Conservation (phyloP, 2,113 vertebrate genomes). For the Capreolus pygargus region DNA sequence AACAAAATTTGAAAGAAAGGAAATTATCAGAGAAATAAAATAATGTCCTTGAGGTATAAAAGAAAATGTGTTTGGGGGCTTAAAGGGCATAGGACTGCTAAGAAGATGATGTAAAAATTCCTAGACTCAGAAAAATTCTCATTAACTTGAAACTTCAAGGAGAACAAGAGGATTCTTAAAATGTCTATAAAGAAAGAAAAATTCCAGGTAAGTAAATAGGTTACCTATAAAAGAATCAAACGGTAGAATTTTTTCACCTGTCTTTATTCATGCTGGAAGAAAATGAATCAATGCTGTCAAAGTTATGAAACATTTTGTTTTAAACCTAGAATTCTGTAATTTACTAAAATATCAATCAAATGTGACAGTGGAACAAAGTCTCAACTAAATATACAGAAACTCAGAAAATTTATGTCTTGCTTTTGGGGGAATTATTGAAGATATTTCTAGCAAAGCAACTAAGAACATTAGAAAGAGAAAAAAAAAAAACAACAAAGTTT, state of each 20-base stretch:
- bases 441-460: not conserved
- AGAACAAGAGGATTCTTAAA: not conserved
- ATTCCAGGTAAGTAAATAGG: not conserved
- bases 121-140: not conserved
- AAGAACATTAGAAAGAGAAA: not conserved
- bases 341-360: not conserved
- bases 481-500: not conserved
- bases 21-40: not conserved
- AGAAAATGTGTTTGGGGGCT: conserved; percentile 6
- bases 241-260: not conserved
- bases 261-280: not conserved
- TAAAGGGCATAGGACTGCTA: not conserved
- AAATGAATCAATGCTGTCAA: not conserved
- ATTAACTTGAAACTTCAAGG: conserved; percentile 26
- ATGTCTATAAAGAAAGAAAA: not conserved
- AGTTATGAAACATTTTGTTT: not conserved
- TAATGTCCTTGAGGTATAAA: not conserved
- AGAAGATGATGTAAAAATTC: not conserved
- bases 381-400: not conserved
- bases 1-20: not conserved
- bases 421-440: not conserved
- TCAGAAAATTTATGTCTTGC: not conserved
- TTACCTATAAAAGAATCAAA: not conserved
- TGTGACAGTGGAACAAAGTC: not conserved
- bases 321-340: not conserved